Base-by-base conservation (phyloP, 2,113 vertebrate species). In the Cheirogaleus medius region DNA sequence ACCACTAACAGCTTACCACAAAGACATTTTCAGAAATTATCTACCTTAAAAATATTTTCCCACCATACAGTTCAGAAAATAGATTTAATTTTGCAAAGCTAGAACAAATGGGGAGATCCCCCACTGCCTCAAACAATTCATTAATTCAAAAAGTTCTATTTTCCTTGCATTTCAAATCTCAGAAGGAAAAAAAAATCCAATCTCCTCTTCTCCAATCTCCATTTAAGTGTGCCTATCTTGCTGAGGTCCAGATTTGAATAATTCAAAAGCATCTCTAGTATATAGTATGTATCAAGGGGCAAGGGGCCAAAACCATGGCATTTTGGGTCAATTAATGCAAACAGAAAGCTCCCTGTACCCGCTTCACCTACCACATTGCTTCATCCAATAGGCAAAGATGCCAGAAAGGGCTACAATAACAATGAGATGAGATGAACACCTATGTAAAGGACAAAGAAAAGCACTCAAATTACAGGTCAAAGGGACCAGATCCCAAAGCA, bases 11-110 rank as follows among this genome's bases (percentile, higher is more conserved):
- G 95, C 87, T 96, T 77, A 91, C 64, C 54, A 97, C 86, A 94
- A 97, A 95, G 90, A 83, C 68, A 93, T 82, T 94, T 97, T 84
- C 89, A 94, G 93, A 98, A 98, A 95, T 89, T 89, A 92, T 63
- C 94, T 77, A 77, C 71, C 49, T 89, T 94, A 91, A 96, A 97
- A 95, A 93, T 81, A 93, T 87, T 91, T 93, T 29, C 52, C 91
- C 54, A 87, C 47, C 73, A 82, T 47, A 82, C 56, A 69, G 78
- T 90, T 95, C 47, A 80, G 71, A 92, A 96, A 86, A 91, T 0
- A 92, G 71, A 81, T 89, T 93, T 87, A 82, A 93, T 94, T 96
- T 87, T 97, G 73, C 23, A 85, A 81, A 95, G 95, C 77, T 44
- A 89, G 77, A 92, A 80, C 83, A 97, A 91, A 91, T 6, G 21